These are phyloP conservation scores for Macrostomum lignano DNA, from an alignment of 1,140 invertebrate species.

Conservation along the genomic window DNA sequence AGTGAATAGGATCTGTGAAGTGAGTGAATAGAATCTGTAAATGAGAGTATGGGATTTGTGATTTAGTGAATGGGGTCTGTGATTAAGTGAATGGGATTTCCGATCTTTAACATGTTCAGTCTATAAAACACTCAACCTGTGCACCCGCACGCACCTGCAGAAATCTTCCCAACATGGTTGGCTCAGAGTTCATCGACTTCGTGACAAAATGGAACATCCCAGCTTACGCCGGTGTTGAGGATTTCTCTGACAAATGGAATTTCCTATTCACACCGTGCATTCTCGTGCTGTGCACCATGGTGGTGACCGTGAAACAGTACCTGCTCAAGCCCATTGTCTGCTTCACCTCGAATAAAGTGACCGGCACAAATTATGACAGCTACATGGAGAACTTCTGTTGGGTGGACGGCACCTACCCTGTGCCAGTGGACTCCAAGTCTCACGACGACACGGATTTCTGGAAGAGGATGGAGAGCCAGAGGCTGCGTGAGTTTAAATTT, in stretches of 20 bases:
- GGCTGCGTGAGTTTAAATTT: constrained; percentile 2
- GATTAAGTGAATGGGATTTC: too few species aligned
- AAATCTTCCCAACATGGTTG: constrained; percentile 5
- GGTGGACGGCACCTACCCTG: constrained; percentile 3
- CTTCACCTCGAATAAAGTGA: background rate
- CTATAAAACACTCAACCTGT: too few species aligned
- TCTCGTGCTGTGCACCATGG: background rate
- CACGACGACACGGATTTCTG: background rate
- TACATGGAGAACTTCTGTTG: constrained; percentile 5
- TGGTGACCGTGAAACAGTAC: constrained; percentile 1
- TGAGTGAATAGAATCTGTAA: too few species aligned
- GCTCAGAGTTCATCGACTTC: constrained; percentile 2
- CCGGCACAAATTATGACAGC: constrained; percentile 2
- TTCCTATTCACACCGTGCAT: background rate
- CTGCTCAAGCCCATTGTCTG: constrained; percentile 3
- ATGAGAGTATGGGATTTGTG: too few species aligned
- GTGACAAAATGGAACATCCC: background rate
- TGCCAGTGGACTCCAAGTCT: background rate
- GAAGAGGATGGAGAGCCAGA: background rate
- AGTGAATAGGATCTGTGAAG: too few species aligned
- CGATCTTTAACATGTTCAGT: too few species aligned
- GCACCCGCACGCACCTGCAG: too few species aligned
- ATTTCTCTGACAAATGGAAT: constrained; percentile 2
- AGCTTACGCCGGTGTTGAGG: constrained; percentile 4
- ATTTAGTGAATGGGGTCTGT: too few species aligned